Base-by-base conservation (phyloP, 2,888 invertebrate genomes). In the Microplitis deprimator region DNA sequence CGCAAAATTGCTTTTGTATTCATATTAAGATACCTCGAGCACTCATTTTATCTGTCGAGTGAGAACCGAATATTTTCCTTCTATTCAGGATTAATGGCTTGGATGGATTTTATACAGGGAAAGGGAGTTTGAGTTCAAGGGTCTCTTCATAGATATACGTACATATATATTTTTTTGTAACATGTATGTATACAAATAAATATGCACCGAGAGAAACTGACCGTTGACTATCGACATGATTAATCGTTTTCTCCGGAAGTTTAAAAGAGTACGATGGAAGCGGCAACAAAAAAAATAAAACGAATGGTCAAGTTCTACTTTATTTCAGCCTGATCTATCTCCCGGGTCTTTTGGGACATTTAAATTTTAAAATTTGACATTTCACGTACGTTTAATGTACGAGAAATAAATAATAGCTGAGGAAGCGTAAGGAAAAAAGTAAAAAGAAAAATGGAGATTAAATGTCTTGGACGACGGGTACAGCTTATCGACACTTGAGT, bases 31-130 rank as follows among this genome's bases (percentile, higher is more conserved):
- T 75, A 79, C 71, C 71, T 75, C 75, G 77, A 77, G 80, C 76
- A 83, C 82, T 84, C 83, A 81, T 83, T 86, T 85, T 83, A 81
- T 83, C 79, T 79, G 75, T 76, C 74, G 81, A 81, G 77, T 79
- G 79, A 81, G 80, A 83, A 76, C 85, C 82, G 84, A 88, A 88
- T 88, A 87, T 88, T 88, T 77, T 88, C 87, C 85, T 87, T 86
- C 87, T 85, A 88, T 88, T 89, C 87, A 88, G 89, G 87, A 89
- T 89, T 89, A 89, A 89, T 89, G 89, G 89, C 87, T 89, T 81
- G 89, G 85, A 89, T 87, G 88, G 88, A 89, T 89, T 89, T 89
- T 89, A 89, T 89, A 89, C 88, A 86, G 87, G 83, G 77, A 62
- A 73, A 86, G 87, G 83, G 77, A 62, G 75, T 75, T 73, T 13